phyloP scores from a whole-genome alignment of 2,797 vertebrate species.

The Mormyrus proboscirostris region DNA sequence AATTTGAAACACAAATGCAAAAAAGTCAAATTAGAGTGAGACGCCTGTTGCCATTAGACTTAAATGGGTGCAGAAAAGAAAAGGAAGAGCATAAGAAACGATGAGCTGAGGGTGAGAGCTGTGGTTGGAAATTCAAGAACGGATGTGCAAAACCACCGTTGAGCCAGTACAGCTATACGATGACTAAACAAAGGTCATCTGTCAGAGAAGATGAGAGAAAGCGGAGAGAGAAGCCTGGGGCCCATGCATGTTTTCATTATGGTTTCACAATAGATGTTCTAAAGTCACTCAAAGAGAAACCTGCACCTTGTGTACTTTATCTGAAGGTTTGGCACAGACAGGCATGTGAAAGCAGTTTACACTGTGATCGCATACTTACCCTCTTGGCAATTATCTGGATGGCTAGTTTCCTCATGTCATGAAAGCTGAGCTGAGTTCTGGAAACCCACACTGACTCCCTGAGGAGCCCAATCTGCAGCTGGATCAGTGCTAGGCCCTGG shows the following conservation, averaged over 20 bases:
- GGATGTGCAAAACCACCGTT: slow-evolving; percentile 31
- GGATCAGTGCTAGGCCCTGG: slow-evolving; percentile 39
- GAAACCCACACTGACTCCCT: slow-evolving; percentile 54
- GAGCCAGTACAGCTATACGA: slow-evolving; percentile 5
- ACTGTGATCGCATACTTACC: slow-evolving; percentile 38
- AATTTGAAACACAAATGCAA: not conserved
- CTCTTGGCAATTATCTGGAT: slow-evolving; percentile 58
- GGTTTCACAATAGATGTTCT: not conserved
- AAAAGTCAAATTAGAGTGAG: not conserved
- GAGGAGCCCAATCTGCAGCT: slow-evolving; percentile 63
- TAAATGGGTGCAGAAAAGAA: not conserved
- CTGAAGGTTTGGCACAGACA: not conserved
- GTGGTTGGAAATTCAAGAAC: slow-evolving; percentile 42
- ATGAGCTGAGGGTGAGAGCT: slow-evolving; percentile 1
- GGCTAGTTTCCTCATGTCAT: slow-evolving; percentile 52
- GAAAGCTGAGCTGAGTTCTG: slow-evolving; percentile 44
- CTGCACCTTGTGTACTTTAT: not conserved
- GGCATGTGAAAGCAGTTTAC: not conserved
- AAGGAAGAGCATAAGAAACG: not conserved
- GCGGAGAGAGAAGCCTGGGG: not conserved
- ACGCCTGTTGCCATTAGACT: not conserved
- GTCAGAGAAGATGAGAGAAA: not conserved
- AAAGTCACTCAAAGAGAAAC: not conserved
- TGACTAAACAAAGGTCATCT: not conserved
- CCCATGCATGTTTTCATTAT: not conserved